phyloP scores from a whole-genome alignment of 2,797 vertebrate species.

The Microctenopoma steveboyesi region DNA sequence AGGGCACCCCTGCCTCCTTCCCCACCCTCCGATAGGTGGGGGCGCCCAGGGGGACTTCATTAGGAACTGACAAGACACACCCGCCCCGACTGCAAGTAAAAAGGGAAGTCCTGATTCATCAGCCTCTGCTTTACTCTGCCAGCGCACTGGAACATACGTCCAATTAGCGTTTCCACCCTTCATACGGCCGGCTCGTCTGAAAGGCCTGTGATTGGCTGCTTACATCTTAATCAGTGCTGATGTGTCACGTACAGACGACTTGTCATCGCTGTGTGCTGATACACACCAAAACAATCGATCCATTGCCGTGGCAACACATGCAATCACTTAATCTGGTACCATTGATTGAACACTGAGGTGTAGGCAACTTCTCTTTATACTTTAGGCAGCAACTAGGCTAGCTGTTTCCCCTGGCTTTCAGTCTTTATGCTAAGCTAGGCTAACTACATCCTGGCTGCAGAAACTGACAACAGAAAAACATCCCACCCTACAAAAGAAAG shows the following conservation, averaged over 20 bases:
- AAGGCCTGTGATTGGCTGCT: slow-evolving; percentile 29
- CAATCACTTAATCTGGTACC: no score
- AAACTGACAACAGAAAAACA: no score
- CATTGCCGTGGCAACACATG: no score
- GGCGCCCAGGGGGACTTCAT: slow-evolving; percentile 53
- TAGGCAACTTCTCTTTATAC: not conserved
- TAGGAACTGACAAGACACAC: slow-evolving; percentile 46
- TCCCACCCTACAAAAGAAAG: no score
- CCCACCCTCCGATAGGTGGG: slow-evolving; percentile 25
- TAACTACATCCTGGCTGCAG: no score
- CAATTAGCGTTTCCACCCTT: slow-evolving; percentile 55
- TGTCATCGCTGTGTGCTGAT: not conserved
- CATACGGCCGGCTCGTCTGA: slow-evolving; percentile 16
- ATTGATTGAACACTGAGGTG: no score
- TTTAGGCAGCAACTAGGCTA: no score
- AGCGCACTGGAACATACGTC: slow-evolving; percentile 35
- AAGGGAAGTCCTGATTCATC: slow-evolving; percentile 34
- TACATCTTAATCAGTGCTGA: not conserved
- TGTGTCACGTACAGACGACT: not conserved
- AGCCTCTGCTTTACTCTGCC: slow-evolving; percentile 40
- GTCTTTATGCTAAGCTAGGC: not conserved
- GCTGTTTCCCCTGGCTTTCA: not conserved
- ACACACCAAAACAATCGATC: not conserved
- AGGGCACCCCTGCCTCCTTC: slow-evolving; percentile 24
- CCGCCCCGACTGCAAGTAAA: slow-evolving; percentile 3